These are phyloP conservation scores for Diploptera punctata DNA, from an alignment of 2,888 invertebrate genomes.

Conservation along the genomic window DNA sequence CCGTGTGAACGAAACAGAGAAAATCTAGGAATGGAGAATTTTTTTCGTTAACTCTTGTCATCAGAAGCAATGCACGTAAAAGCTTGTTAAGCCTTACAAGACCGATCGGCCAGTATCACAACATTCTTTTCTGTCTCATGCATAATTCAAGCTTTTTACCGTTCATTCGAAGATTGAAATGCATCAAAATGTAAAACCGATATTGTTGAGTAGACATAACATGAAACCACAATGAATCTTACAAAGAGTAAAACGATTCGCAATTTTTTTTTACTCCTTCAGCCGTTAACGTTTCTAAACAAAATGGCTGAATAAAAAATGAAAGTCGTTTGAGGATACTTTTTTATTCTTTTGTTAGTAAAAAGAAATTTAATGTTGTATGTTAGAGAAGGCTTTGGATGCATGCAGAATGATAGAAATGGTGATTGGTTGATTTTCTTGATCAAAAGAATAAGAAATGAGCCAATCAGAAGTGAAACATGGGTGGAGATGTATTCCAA, in stretches of 20 bases:
- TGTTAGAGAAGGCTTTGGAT: not conserved
- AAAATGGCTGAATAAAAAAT: not conserved
- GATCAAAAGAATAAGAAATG: constrained; percentile 31
- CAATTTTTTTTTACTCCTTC: not conserved
- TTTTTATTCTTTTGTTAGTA: not conserved
- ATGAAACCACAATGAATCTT: constrained; percentile 5
- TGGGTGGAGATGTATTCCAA: too few relatives aligned
- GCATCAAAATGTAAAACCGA: constrained; percentile 23
- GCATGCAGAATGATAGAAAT: not conserved
- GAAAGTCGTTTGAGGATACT: not conserved
- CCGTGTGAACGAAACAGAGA: not conserved
- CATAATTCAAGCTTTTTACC: constrained; percentile 24
- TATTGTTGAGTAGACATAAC: not conserved
- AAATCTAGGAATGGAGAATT: not conserved
- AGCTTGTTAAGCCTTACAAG: constrained; percentile 12
- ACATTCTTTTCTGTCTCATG: constrained; percentile 21
- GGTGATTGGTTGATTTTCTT: constrained; percentile 23
- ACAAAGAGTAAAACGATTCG: not conserved
- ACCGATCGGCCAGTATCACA: not conserved
- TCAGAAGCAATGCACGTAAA: constrained; percentile 13
- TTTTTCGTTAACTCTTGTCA: not conserved
- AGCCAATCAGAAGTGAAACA: constrained; percentile 12
- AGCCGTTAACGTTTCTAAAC: not conserved
- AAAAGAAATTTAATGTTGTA: not conserved
- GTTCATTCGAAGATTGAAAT: constrained; percentile 16